Evolutionary conservation across 2,113 vertebrate genomes (phyloP), one percentile per base, ranked within the genome.

Genomic region (Melanostigma gelatinosum): DNA sequence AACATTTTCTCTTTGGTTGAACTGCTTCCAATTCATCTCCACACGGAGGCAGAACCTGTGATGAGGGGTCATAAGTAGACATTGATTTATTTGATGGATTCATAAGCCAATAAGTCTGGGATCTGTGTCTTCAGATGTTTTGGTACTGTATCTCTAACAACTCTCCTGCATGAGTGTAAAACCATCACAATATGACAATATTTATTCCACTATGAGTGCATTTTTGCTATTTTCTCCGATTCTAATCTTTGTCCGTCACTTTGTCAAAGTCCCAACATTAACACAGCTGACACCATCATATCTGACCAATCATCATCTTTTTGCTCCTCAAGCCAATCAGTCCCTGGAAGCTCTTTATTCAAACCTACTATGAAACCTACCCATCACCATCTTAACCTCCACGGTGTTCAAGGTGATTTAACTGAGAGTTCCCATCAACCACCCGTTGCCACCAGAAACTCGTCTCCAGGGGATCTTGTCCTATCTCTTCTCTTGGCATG

Each of bases 371-470:
- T 60, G 71, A n/a, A n/a, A n/a, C n/a, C n/a, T n/a, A n/a, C 46
- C 60, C 36, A 71, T 27, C 60, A 40, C n/a, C 54, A 54, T 29
- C 46, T 34, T 9, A 11, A 27, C 27, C 48, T 27, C 24, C 61
- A 46, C 22, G 36, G 64, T 55, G 61, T 18, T 72, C 61, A 54
- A 36, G 16, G 22, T 64, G 20, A 54, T 63, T 71, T 63, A 15
- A 61, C 29, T 20, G 2, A 46, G 46, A 58, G 36, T 62, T 61
- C 50, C 55, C 22, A 61, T 67, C 64, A 50, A 40, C 11, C 2
- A 36, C 20, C 38, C 24, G 29, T 40, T 40, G 32, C 13, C 48
- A 54, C 12, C 67, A 54, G 48, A 29, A 46, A 5, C 42, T 11
- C 4, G 8, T 24, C 46, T 55, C 16, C 38, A 44, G n/a, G 40